These are phyloP conservation scores for Platerodrilus igneus DNA, from an alignment of 2,888 invertebrate species.

Conservation along the genomic window DNA sequence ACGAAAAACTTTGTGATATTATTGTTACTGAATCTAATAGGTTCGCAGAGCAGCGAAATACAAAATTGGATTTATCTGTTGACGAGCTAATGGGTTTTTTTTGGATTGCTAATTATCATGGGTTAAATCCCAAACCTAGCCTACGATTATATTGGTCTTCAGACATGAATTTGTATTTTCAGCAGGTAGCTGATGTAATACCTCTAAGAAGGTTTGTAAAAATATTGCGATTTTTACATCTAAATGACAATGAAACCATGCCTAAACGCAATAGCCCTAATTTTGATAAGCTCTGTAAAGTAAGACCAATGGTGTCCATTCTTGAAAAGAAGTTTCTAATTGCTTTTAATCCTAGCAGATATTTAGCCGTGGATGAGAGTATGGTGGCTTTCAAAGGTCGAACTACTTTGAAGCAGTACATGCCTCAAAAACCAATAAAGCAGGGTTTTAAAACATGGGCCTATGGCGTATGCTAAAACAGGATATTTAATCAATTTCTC, in stretches of 20 bases:
- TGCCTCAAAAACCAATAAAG: conserved; percentile 13
- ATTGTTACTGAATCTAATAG: too few relatives aligned
- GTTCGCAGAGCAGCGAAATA: too few relatives aligned
- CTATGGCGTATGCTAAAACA: conserved; percentile 22
- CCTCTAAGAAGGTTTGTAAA: conserved; percentile 20
- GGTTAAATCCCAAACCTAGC: conserved; percentile 21
- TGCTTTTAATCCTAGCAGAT: conserved; percentile 9
- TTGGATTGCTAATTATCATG: conserved; percentile 18
- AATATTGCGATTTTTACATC: conserved; percentile 25
- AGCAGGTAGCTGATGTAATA: conserved; percentile 17
- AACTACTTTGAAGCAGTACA: conserved; percentile 15
- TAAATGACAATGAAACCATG: conserved; percentile 23
- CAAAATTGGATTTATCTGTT: conserved; percentile 6
- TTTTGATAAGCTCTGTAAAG: conserved; percentile 27
- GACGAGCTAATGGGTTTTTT: conserved; percentile 3
- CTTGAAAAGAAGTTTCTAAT: conserved; percentile 15
- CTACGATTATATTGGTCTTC: neutral
- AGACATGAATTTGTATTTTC: too few relatives aligned
- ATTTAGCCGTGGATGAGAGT: conserved; percentile 8
- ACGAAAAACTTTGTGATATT: too few relatives aligned
- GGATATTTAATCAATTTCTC: conserved; percentile 25
- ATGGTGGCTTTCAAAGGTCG: conserved; percentile 17
- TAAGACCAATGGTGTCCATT: conserved; percentile 18
- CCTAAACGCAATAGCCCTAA: conserved; percentile 14
- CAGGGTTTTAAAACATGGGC: conserved; percentile 27